Base-by-base conservation (phyloP, 2,888 invertebrate genomes). In the Lacanobia wlatinum region DNA sequence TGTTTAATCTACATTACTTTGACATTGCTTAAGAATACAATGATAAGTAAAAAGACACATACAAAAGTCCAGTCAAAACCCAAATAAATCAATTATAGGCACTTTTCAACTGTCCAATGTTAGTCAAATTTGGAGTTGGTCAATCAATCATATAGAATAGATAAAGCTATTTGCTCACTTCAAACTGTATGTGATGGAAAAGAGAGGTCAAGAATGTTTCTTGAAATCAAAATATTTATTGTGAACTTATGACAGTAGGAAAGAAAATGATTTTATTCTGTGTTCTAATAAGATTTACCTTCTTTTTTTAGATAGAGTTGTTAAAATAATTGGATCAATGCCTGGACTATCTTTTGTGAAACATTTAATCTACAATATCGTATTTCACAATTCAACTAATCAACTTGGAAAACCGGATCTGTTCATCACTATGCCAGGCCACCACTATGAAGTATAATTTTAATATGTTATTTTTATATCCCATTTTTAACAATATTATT, bases 381-480 rank as follows among this genome's bases (percentile, higher is more conserved):
- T 97, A 8, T 97, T 97, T 84, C 97, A 97, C 91, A 96, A 94
- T 70, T 94, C 96, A 67, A 90, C 97, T 7, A 93, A 96, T 73
- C 94, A 94, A 43, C 90, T 96, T 75, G 98, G 98, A 52, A 96
- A 97, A 80, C 94, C 97, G 40, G 97, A 97, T 85, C 93, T 98
- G 74, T 98, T 97, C 88, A 92, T 97, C 5, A 94, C 97, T 0
- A 91, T 98, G 90, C 96, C 96, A 43, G 97, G 97, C 28, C 95
- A 96, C 43, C 91, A 97, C 81, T 98, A 97, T 92, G 92, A 96
- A 85, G 98, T 98, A 92, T 94, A 90, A 48, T 18, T 62, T 40
- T 38, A 50, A 40, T 18, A 9, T 14, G 4, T 14, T 43, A 9
- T 43, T 55, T 23, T 21, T 38, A 61, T 28, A 23, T 6, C 58